Evolutionary conservation across 64 coral and sea anemone species (phyloP).

Genomic region (Montipora capricornis): DNA sequence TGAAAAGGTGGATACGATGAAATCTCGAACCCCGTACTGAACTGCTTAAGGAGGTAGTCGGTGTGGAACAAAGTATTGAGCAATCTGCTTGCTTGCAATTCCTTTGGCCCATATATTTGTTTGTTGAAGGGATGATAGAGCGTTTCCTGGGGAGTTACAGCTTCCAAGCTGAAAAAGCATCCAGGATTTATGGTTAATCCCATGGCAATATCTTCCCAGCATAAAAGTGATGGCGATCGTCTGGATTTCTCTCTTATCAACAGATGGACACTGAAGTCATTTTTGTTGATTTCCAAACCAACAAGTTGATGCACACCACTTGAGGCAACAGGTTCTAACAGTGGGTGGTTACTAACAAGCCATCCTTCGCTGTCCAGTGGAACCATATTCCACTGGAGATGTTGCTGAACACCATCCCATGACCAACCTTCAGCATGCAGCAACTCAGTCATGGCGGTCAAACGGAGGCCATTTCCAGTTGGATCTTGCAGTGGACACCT

Average conservation of each 20-base stretch:
- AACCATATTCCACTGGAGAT: conserved; percentile 32
- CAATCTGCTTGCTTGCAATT: conserved; percentile 47
- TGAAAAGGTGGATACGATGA: conserved; percentile 54
- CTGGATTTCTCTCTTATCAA: conserved; percentile 7
- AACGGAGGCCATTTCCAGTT: conserved; percentile 15
- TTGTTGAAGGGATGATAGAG: conserved; percentile 64
- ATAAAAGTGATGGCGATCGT: conserved; percentile 8
- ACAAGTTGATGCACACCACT: conserved; percentile 49
- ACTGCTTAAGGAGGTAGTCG: conserved; percentile 68
- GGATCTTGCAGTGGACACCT: conserved; percentile 21
- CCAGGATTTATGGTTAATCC: conserved; percentile 37
- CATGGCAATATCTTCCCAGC: conserved; percentile 66
- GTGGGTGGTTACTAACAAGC: not conserved
- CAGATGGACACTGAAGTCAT: conserved; percentile 22
- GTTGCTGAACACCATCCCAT: conserved; percentile 40
- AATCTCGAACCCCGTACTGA: conserved; percentile 67
- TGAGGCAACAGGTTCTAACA: conserved; percentile 40
- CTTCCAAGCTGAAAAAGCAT: conserved; percentile 58
- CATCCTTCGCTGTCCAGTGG: conserved; percentile 46
- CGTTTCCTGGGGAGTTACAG: conserved; percentile 40
- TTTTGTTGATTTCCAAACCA: conserved; percentile 60
- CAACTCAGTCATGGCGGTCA: conserved; percentile 57
- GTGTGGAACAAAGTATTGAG: conserved; percentile 59
- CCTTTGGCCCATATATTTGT: conserved; percentile 29
- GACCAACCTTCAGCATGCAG: conserved; percentile 30